phyloP scores from a whole-genome alignment of 92 coral and sea anemone species.

The Pocillopora grandis region DNA sequence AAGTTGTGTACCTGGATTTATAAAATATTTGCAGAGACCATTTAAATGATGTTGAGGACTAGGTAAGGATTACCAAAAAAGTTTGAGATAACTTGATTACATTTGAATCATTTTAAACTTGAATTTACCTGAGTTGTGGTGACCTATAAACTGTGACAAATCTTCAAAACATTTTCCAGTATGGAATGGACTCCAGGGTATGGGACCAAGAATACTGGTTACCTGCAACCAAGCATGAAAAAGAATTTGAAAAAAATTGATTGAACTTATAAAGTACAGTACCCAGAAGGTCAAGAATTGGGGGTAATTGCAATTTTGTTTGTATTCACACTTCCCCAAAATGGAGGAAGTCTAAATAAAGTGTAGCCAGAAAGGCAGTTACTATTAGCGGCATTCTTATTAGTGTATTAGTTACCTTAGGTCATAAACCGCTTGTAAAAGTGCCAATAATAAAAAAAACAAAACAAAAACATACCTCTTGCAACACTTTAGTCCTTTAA shows the following conservation, averaged over 20 bases:
- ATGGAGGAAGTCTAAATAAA: no score
- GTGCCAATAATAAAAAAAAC: no score
- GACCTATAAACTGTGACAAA: slow-evolving; percentile 64
- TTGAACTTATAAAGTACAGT: neutral
- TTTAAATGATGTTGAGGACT: no score
- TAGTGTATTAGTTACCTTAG: no score
- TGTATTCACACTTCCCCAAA: no score
- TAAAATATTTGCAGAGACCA: no score
- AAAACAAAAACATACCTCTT: slow-evolving; percentile 56
- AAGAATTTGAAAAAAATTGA: neutral
- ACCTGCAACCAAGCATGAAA: slow-evolving; percentile 48
- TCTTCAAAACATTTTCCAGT: slow-evolving; percentile 80
- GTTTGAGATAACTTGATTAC: neutral
- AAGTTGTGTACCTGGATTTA: no score
- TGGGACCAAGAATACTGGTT: slow-evolving; percentile 77
- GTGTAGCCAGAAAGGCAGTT: no score
- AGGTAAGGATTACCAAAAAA: no score
- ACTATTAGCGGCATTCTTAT: no score
- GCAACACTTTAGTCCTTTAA: slow-evolving; percentile 59
- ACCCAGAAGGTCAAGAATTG: neutral
- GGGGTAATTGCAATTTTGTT: neutral
- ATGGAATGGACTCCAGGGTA: slow-evolving; percentile 81
- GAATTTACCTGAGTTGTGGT: slow-evolving; percentile 43
- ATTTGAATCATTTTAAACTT: neutral
- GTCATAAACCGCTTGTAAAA: no score